Conservation (phyloP, 2,113 vertebrate genomes). For the Labeo rohita region DNA sequence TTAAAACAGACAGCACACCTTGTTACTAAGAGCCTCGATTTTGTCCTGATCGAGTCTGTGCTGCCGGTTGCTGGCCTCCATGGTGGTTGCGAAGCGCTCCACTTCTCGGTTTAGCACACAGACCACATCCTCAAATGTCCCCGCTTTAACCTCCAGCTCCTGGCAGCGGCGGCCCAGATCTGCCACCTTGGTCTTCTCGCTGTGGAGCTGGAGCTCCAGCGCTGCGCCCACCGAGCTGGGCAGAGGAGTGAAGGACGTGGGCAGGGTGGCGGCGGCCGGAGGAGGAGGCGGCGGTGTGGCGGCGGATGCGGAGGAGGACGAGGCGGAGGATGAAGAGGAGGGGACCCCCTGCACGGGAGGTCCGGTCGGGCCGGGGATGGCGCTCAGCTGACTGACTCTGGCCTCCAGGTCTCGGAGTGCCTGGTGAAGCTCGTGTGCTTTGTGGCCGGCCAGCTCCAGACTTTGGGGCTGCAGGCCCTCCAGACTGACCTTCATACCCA, state of each 20-base stretch:
- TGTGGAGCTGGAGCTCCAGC: slow-evolving; percentile 78
- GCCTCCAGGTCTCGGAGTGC: slow-evolving; percentile 77
- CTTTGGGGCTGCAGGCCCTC: slow-evolving; percentile 81
- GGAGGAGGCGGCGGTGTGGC: slow-evolving; percentile 43
- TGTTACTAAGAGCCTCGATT: slow-evolving; percentile 87
- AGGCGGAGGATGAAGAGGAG: background rate
- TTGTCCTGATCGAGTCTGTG: slow-evolving; percentile 92
- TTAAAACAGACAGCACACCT: slow-evolving; percentile 69
- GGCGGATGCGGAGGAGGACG: background rate
- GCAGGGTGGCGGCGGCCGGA: slow-evolving; percentile 58
- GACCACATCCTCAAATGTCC: slow-evolving; percentile 95
- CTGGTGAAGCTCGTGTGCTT: slow-evolving; percentile 78
- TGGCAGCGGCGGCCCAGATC: slow-evolving; percentile 83
- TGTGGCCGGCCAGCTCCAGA: slow-evolving; percentile 77
- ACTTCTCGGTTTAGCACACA: slow-evolving; percentile 95
- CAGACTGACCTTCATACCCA: slow-evolving; percentile 83
- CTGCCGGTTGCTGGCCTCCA: slow-evolving; percentile 88
- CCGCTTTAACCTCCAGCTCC: slow-evolving; percentile 85
- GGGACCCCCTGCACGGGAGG: slow-evolving; percentile 65
- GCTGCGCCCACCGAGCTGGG: slow-evolving; percentile 70
- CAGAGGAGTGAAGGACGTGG: slow-evolving; percentile 76
- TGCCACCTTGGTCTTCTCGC: slow-evolving; percentile 74
- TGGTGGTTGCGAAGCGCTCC: slow-evolving; percentile 85
- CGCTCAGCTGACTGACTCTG: slow-evolving; percentile 74
- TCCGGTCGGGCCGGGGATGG: slow-evolving; percentile 36